Base-by-base conservation (phyloP, 2,888 invertebrate species). In the Eupithecia exiguata region DNA sequence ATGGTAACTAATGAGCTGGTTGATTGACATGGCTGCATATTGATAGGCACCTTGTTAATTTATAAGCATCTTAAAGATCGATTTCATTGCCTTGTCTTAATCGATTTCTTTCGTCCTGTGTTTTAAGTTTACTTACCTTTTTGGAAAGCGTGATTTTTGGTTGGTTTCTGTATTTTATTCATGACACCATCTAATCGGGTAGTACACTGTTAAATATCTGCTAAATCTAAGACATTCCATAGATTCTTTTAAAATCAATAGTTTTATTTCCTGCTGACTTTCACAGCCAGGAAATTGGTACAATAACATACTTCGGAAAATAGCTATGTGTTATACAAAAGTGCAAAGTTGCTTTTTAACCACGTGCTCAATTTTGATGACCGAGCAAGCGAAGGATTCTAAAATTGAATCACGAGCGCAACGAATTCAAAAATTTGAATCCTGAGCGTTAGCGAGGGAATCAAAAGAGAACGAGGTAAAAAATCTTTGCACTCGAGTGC, bases 21-120 rank as follows among this genome's bases (percentile, higher is more conserved):
- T 49, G 70, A 73, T 73, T 76, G 72, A 70, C 70, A 72, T 49
- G 62, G 35, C 69, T 76, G 71, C 65, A 71, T 72, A 71, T 68
- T 68, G 21, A 68, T 58, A 65, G 63, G 58, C n/a, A 46, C 21
- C 14, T 18, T 49, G 63, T 25, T 35, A 43, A 66, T 38, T 66
- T 40, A n/a, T 65, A 62, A 21, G 61, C 53, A 65, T 71, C 43
- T 71, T 76, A 62, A 35, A 67, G 40, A 65, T 71, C 49, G 36
- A n/a, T 68, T 63, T 63, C 36, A 63, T 63, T 18, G 18, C 62
- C 53, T 21, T 53, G 53, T 53, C 53, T n/a, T n/a, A 21, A 53
- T 21, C 21, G 21, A 9, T 53, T 53, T 21, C n/a, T 53, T 53
- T 53, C 21, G 4, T 53, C 53, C 5, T 53, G 53, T 53, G 21